Conservation (phyloP, 2,113 vertebrate species). For the Orthonyx spaldingii region DNA sequence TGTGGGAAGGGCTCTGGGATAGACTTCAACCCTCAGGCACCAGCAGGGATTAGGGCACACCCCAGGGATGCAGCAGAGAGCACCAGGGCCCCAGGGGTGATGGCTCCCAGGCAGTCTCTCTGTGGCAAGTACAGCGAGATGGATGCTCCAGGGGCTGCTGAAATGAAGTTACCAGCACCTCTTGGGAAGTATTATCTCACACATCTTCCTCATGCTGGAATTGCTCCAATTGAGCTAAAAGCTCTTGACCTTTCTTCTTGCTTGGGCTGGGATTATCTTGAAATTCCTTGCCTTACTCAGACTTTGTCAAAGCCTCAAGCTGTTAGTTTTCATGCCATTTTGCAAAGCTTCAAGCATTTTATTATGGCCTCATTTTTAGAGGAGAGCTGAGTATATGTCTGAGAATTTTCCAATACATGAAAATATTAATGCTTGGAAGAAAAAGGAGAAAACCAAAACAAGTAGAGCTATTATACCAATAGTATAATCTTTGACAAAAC, state of each 20-base stretch:
- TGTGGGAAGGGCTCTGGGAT: not conserved
- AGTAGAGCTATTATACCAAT: not conserved
- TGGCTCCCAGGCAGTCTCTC: fast-evolving
- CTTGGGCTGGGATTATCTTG: not conserved
- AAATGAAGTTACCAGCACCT: not conserved
- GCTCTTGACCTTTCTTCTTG: not conserved
- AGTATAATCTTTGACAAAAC: not conserved
- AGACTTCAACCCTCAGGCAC: not conserved
- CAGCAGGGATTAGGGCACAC: not conserved
- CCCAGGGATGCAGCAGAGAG: not conserved
- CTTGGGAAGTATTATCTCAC: not conserved
- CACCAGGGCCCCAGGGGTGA: fast-evolving
- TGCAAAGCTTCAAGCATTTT: not conserved
- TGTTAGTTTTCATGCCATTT: not conserved
- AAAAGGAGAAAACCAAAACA: not conserved
- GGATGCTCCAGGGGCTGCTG: not conserved
- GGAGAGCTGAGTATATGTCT: not conserved
- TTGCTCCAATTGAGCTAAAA: not conserved
- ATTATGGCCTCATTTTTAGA: not conserved
- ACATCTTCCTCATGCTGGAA: not conserved
- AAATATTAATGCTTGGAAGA: not conserved
- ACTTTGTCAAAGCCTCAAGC: not conserved
- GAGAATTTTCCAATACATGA: not conserved
- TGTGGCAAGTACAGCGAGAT: not conserved
- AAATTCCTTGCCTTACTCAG: not conserved